These are phyloP conservation scores for Gymnogyps californianus DNA, from an alignment of 2,113 vertebrate species.

Conservation along the genomic window DNA sequence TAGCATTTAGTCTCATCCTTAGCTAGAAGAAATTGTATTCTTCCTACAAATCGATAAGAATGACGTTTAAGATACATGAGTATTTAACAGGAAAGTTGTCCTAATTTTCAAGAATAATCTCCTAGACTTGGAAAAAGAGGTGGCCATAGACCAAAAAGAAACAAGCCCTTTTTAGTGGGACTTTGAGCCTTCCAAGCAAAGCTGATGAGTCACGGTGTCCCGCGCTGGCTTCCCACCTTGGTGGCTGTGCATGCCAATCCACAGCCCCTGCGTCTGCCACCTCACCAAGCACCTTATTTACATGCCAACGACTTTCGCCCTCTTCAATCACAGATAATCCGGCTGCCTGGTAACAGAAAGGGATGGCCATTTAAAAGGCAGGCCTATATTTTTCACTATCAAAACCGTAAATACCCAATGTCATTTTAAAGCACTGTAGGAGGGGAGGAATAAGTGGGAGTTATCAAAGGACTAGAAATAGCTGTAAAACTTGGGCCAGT, in stretches of 20 bases:
- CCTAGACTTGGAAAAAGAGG: background rate
- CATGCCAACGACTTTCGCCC: background rate
- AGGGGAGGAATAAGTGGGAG: background rate
- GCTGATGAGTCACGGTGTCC: accelerated
- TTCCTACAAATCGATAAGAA: background rate
- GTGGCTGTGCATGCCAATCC: background rate
- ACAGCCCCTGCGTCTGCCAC: slow-evolving; percentile 37
- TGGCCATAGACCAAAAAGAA: background rate
- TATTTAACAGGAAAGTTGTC: background rate
- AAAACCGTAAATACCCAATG: background rate
- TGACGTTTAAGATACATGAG: background rate
- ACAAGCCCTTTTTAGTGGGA: background rate
- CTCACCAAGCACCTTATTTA: background rate
- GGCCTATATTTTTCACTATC: background rate
- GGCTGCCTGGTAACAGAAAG: background rate
- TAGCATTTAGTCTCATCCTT: background rate
- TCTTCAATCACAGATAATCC: background rate
- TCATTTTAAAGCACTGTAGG: background rate
- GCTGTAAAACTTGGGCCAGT: background rate
- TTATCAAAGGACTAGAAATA: background rate
- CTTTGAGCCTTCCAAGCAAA: background rate
- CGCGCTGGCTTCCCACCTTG: background rate
- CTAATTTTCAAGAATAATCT: background rate
- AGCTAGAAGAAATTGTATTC: background rate
- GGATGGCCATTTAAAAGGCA: background rate